Base-by-base conservation (phyloP, 2,888 invertebrate species). In the Cordylochernes scorpioides region DNA sequence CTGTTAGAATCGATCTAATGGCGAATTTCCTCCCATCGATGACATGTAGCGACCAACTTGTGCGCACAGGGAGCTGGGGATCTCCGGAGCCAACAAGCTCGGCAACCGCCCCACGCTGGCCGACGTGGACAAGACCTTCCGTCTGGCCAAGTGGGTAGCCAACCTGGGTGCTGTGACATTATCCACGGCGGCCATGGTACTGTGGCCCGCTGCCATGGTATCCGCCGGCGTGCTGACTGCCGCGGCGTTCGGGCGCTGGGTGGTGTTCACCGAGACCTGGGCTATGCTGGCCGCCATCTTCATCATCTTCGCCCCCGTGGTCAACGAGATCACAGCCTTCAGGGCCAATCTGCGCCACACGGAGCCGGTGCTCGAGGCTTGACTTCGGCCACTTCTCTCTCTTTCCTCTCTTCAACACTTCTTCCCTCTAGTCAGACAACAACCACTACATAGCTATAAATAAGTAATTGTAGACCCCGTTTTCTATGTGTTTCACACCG, bases 191-290 rank as follows among this genome's bases (percentile, higher is more conserved):
- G n/a, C 12, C 10, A 21, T 21, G n/a, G 12, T 21, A n/a, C 3
- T 21, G 10, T 21, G 21, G 21, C 21, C 21, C 12, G 21, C 21
- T 21, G 21, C 10, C n/a, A 21, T 21, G 21, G 21, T 21, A 12
- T n/a, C 21, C 12, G 21, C 21, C n/a, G 12, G 12, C 12, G 21
- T 21, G n/a, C 21, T 3, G 4, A 21, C n/a, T 12, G 10, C n/a
- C 21, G n/a, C 21, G 3, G n/a, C 21, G n/a, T 21, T 21, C 4
- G 10, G 21, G 10, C 1, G 12, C 4, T 21, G 21, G 21, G 21
- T 21, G 10, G 12, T n/a, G 21, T 10, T 21, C 12, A 10, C 21
- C n/a, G 10, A 21, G 12, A 12, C 21, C n/a, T 21, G 21, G 21
- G 21, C 21, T 21, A 10, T 21, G n/a, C 21, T 21, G 21, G 21